These are phyloP conservation scores for Lacerta bilineata DNA, from an alignment of 2,797 vertebrate species.

Conservation along the genomic window DNA sequence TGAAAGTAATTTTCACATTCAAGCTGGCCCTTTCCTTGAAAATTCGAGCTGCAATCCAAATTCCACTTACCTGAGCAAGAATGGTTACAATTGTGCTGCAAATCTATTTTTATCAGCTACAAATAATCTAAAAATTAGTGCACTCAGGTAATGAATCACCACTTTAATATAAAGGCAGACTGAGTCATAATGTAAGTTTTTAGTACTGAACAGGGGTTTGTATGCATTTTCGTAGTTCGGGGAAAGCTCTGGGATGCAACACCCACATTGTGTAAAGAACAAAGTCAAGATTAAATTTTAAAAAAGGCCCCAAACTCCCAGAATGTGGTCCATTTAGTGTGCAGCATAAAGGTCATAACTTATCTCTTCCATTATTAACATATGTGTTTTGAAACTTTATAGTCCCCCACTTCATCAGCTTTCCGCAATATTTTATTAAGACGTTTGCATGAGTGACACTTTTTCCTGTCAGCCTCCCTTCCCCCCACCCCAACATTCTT, in stretches of 20 bases:
- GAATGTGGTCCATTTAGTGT: constrained; percentile 21
- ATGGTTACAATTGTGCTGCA: background rate
- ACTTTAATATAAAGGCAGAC: constrained; percentile 50
- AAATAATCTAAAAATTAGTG: constrained; percentile 43
- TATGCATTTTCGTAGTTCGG: constrained; percentile 41
- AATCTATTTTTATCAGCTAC: background rate
- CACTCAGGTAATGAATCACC: constrained; percentile 65
- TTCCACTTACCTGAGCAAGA: background rate
- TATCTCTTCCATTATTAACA: constrained; percentile 66
- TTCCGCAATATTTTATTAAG: constrained; percentile 46
- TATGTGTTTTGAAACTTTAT: constrained; percentile 38
- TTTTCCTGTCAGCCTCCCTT: constrained; percentile 11
- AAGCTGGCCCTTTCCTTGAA: background rate
- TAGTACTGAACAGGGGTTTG: constrained; percentile 40
- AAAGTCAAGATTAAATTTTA: constrained; percentile 56
- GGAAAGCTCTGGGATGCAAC: constrained; percentile 45
- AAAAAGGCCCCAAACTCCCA: constrained; percentile 55
- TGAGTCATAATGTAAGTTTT: constrained; percentile 64
- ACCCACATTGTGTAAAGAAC: constrained; percentile 46
- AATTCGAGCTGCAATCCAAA: too few relatives aligned
- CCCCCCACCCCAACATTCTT: constrained; percentile 46
- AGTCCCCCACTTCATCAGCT: constrained; percentile 49
- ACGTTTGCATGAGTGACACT: background rate
- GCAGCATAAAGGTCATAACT: constrained; percentile 42
- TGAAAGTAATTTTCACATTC: background rate